Evolutionary conservation across 2,113 vertebrate species (phyloP), one percentile per base, ranked within the genome.

Genomic region (Bubo blakistoni): DNA sequence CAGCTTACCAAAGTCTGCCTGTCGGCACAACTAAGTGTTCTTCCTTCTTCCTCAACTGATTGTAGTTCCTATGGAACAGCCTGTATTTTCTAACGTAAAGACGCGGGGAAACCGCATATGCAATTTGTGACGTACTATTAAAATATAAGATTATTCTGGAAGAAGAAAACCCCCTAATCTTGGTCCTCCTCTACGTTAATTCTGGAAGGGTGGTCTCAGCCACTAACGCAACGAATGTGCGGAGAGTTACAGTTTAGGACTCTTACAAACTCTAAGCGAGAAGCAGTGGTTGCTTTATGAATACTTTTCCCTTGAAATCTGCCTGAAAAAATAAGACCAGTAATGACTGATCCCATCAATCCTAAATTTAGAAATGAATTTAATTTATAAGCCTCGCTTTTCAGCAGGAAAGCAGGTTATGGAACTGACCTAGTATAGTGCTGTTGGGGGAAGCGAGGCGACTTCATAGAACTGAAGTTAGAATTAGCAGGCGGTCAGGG

Each of bases 311-410:
- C 65, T 94, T 94, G 88, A 57, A 90, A 73, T 76, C 44, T 81
- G 69, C 81, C n/a, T 67, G 61, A 32, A 42, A 40, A 85, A 88
- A 38, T 29, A 63, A 57, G 46, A 72, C 44, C 47, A 55, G 38
- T 47, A 44, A 58, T 67, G 66, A 71, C 57, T 47, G 85, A 81
- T 77, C 67, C 91, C 88, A 49, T 66, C 77, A 58, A 84, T 77
- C 88, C 93, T 94, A 93, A 92, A 94, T 92, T 90, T 92, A 96
- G 91, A 74, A 92, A 44, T 61, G 52, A 87, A 51, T 87, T 78
- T 89, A 59, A 94, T 94, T 95, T 86, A 4, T 79, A 55, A 61
- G 67, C 51, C 61, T 86, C 30, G 66, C 86, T 87, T 90, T 94
- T 21, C 81, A 59, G 69, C 54, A 49, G 78, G 69, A 90, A 94